These are phyloP conservation scores for Rhamphomyia laevipes DNA, from an alignment of 2,888 invertebrate genomes.

Conservation along the genomic window DNA sequence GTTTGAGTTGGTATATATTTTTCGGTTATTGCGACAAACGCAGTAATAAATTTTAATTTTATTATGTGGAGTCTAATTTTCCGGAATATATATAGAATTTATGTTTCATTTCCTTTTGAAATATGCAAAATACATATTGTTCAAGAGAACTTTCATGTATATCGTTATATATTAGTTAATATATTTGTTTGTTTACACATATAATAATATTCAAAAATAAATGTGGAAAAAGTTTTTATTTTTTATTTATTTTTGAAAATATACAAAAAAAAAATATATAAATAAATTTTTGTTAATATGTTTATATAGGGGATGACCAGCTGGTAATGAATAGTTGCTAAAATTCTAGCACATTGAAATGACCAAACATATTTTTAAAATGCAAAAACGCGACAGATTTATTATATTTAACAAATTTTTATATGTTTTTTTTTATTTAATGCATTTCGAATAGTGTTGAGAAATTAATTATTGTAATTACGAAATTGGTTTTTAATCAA, in stretches of 20 bases:
- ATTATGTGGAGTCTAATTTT: constrained; percentile 19
- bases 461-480: no score
- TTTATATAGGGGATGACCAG: neutral
- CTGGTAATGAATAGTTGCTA: neutral
- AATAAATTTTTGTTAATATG: neutral
- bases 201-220: no score
- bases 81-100: constrained; percentile 23
- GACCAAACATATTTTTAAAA: neutral
- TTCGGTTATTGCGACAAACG: no score
- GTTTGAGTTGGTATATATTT: no score
- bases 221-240: constrained; percentile 13
- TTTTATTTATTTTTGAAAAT: constrained; percentile 11
- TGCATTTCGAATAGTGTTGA: no score
- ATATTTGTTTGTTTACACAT: constrained; percentile 11
- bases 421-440: no score
- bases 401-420: no score
- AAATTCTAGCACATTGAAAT: neutral
- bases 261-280: constrained; percentile 9
- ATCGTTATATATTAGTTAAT: constrained; percentile 13
- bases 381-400: no score
- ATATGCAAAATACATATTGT: constrained; percentile 25
- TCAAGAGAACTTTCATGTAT: constrained; percentile 11
- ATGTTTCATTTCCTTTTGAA: constrained; percentile 24
- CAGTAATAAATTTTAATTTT: no score
- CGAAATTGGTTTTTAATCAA: no score